phyloP scores from a whole-genome alignment of 2,113 vertebrate genomes.

The Hippocampus barbouri region DNA sequence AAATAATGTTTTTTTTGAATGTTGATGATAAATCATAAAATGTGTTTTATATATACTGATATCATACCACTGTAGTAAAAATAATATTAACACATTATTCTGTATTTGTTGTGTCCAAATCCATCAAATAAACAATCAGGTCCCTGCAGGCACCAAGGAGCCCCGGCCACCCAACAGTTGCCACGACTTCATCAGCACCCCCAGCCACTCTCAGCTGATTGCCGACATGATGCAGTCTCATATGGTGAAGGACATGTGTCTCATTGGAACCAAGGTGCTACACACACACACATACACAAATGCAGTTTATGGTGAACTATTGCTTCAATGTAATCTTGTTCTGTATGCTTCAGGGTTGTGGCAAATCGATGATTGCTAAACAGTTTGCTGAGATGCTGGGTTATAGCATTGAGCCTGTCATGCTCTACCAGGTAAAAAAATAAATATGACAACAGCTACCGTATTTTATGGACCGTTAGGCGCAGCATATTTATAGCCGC shows the following conservation, averaged over 20 bases:
- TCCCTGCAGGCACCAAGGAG: constrained; percentile 78
- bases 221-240: constrained; percentile 96
- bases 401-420: constrained; percentile 86
- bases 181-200: constrained; percentile 79
- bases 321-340: neutral
- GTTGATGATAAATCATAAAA: neutral
- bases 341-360: constrained; percentile 80
- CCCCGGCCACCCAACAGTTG: constrained; percentile 59
- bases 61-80: neutral
- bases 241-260: constrained; percentile 92
- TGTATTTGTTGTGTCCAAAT: neutral
- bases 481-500: no score
- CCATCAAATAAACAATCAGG: constrained; percentile 63
- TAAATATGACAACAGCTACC: neutral
- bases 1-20: neutral
- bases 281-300: neutral
- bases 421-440: constrained; percentile 93
- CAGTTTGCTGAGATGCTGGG: constrained; percentile 88
- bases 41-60: neutral
- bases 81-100: neutral
- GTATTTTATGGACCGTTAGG: no score
- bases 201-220: constrained; percentile 81
- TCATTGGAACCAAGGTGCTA: constrained; percentile 90
- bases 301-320: neutral
- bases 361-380: constrained; percentile 87